These are phyloP conservation scores for Ellobius talpinus DNA, from an alignment of 2,113 vertebrate species.

Conservation along the genomic window DNA sequence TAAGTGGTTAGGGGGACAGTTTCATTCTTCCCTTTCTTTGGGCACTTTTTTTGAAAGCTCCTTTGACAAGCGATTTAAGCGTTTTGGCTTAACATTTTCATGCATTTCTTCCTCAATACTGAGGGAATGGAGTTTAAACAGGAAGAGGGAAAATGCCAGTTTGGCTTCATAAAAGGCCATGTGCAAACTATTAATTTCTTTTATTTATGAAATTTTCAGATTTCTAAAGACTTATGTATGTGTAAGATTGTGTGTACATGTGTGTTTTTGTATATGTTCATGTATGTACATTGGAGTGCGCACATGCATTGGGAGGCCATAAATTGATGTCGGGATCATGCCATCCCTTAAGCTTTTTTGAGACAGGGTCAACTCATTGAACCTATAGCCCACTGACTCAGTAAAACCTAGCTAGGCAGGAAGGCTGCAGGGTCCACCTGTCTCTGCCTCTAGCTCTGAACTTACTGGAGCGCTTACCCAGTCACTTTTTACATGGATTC, in stretches of 20 bases:
- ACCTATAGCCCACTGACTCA: background rate
- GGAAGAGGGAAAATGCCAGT: background rate
- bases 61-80: conserved; percentile 53
- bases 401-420: background rate
- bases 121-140: conserved; percentile 14
- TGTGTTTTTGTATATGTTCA: background rate
- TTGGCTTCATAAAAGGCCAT: conserved; percentile 1
- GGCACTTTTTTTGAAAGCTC: conserved; percentile 4
- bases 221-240: background rate
- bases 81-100: conserved; percentile 49
- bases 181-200: background rate
- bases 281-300: background rate
- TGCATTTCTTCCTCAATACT: background rate
- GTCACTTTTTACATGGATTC: background rate
- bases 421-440: background rate
- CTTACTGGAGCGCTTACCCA: background rate
- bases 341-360: background rate
- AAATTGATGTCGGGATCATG: background rate
- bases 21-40: background rate
- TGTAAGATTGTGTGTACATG: background rate
- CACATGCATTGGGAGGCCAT: background rate
- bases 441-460: background rate
- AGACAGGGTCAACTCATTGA: background rate
- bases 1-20: background rate
- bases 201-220: conserved; percentile 32